These are phyloP conservation scores for Tragelaphus imberbis DNA, from an alignment of 2,113 vertebrate genomes.

Conservation along the genomic window DNA sequence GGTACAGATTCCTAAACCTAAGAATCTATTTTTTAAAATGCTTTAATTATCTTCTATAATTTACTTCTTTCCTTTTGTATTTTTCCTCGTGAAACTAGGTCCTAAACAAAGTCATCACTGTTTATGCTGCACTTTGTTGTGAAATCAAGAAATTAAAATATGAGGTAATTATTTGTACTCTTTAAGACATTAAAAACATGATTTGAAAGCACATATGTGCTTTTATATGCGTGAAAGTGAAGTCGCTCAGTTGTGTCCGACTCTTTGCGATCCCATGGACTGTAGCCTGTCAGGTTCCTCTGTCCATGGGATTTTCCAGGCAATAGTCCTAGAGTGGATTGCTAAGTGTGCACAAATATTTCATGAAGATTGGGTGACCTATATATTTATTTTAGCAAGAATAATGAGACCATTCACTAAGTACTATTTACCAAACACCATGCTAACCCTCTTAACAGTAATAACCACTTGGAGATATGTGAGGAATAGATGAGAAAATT, in stretches of 20 bases:
- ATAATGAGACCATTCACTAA: background rate
- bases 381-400: background rate
- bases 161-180: slow-evolving; percentile 85
- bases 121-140: slow-evolving; percentile 97
- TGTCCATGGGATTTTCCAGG: too few relatives aligned
- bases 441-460: background rate
- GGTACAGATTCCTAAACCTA: slow-evolving; percentile 76
- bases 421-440: background rate
- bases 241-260: too few relatives aligned
- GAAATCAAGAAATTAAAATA: slow-evolving; percentile 98
- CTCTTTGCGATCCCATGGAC: too few relatives aligned
- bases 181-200: slow-evolving; percentile 29
- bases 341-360: background rate
- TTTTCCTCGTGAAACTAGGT: slow-evolving; percentile 80
- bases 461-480: background rate
- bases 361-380: background rate
- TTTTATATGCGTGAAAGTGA: background rate
- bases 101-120: slow-evolving; percentile 98
- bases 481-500: background rate
- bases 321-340: too few relatives aligned
- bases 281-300: too few relatives aligned
- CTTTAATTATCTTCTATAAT: background rate
- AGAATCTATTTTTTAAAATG: background rate
- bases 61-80: slow-evolving; percentile 37
- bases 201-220: background rate